phyloP scores from a whole-genome alignment of 2,797 vertebrate species.

The Pangasius larnaudii region DNA sequence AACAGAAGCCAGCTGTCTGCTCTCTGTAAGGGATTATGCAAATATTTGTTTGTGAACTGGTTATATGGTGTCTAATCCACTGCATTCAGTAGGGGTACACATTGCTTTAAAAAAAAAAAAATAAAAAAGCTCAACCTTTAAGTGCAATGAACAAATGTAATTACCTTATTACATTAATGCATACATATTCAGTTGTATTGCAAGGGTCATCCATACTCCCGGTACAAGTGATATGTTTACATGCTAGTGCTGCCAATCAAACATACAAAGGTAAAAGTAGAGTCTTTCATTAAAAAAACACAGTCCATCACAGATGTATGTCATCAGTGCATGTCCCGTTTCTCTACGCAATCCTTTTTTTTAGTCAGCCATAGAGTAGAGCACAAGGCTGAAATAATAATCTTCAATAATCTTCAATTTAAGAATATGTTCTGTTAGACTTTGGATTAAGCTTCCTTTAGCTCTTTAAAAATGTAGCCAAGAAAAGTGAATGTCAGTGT shows the following conservation, averaged over 20 bases:
- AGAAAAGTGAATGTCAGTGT: background rate
- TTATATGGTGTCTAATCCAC: constrained; percentile 24
- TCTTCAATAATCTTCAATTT: constrained; percentile 30
- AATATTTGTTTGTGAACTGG: constrained; percentile 33
- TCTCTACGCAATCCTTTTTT: background rate
- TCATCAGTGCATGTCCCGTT: background rate
- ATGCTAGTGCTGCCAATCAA: background rate
- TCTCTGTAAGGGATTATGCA: constrained; percentile 26
- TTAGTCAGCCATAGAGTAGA: background rate
- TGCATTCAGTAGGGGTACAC: background rate
- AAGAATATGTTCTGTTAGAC: constrained; percentile 29
- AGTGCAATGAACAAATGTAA: constrained; percentile 6
- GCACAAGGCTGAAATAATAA: background rate
- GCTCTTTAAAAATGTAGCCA: constrained; percentile 1
- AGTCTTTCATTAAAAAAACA: background rate
- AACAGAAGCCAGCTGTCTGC: constrained; percentile 22
- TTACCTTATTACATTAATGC: constrained; percentile 34
- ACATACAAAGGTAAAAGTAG: background rate
- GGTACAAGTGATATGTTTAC: background rate
- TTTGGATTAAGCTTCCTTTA: constrained; percentile 59
- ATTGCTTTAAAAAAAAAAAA: background rate
- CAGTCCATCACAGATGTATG: background rate
- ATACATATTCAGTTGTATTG: constrained; percentile 14
- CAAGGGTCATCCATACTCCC: background rate
- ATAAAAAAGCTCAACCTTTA: constrained; percentile 13